phyloP scores from a whole-genome alignment of 1,140 invertebrate species.

The Drosophila asahinai region DNA sequence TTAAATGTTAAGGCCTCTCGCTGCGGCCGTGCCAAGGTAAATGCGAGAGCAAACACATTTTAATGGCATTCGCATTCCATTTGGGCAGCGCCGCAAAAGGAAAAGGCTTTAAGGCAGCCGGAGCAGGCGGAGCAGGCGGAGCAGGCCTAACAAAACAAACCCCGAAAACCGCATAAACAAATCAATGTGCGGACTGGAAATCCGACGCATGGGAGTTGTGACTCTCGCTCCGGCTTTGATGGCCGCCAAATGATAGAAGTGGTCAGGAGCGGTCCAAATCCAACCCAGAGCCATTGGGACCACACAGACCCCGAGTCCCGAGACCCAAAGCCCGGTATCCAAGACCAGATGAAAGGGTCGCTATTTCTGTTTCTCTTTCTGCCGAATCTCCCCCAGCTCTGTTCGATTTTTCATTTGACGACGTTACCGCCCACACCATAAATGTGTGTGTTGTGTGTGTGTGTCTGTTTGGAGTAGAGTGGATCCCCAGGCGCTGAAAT shows the following conservation, averaged over 20 bases:
- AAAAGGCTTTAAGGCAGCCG: slow-evolving; percentile 24
- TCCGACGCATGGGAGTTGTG: slow-evolving; percentile 60
- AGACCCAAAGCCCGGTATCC: slow-evolving; percentile 8
- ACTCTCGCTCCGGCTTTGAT: slow-evolving; percentile 63
- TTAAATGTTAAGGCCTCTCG: slow-evolving; percentile 68
- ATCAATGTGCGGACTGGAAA: slow-evolving; percentile 60
- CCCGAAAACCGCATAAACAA: slow-evolving; percentile 74
- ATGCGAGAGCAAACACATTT: slow-evolving; percentile 81
- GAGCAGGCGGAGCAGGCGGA: slow-evolving; percentile 33
- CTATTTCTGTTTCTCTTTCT: slow-evolving; percentile 43
- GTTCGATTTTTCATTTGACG: slow-evolving; percentile 82
- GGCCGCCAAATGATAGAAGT: slow-evolving; percentile 76
- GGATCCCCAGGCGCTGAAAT: slow-evolving; percentile 68
- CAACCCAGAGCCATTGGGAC: slow-evolving; percentile 40
- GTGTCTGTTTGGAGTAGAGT: slow-evolving; percentile 13
- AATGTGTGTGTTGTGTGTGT: slow-evolving; percentile 40
- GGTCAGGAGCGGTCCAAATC: slow-evolving; percentile 31
- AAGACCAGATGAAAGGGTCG: slow-evolving; percentile 56
- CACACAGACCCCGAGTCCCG: slow-evolving; percentile 37
- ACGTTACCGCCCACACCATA: slow-evolving; percentile 72
- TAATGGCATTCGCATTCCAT: slow-evolving; percentile 78
- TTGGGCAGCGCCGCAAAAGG: slow-evolving; percentile 44
- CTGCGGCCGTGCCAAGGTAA: slow-evolving; percentile 58
- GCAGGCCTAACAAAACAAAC: slow-evolving; percentile 76
- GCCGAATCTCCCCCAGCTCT: not conserved